Evolutionary conservation across 2,797 vertebrate genomes (phyloP), one percentile per base, ranked within the genome.

Genomic region (Antennarius maculatus): DNA sequence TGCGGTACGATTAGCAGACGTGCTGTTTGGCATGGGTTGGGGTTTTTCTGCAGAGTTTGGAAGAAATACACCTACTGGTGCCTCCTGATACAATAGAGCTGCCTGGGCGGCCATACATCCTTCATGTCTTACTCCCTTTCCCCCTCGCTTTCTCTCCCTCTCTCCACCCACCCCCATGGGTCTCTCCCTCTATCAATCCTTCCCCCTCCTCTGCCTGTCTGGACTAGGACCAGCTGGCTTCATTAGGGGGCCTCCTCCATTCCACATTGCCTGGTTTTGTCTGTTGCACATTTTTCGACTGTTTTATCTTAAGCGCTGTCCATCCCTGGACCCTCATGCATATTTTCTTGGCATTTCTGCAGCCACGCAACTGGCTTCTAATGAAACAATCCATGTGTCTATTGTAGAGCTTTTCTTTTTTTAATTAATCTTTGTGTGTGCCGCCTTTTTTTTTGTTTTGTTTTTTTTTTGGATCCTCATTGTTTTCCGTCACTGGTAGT

Each of bases 211-310:
- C 89, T 85, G 89, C 89, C 90, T 90, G 92, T 88, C 93, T 95
- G 94, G 93, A 94, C 92, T 81, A 73, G 87, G 86, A 94, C 93
- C 94, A 95, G 94, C 93, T 95, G 94, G 94, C 94, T 93, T 93
- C 92, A 93, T 95, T 93, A 94, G 88, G 83, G 23, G 85, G 81
- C 86, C 92, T 91, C 91, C 89, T 85, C 91, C 89, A 91, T 91
- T 92, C 93, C 93, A 93, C 92, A 92, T 92, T 90, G 89, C 89
- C 88, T 81, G 90, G 86, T 94, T 93, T 92, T 93, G 91, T 94
- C 90, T 93, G 91, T 91, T 92, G 91, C 92, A 94, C 93, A 92
- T 94, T 94, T 94, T 90, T 89, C 79, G 76, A 90, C 92, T 91
- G 89, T 93, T 95, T 94, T 94, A 94, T 94, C 93, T 94, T 86